Evolutionary conservation across 2,888 invertebrate species (phyloP), one percentile per base, ranked within the genome.

Genomic region (Lapara coniferarum): DNA sequence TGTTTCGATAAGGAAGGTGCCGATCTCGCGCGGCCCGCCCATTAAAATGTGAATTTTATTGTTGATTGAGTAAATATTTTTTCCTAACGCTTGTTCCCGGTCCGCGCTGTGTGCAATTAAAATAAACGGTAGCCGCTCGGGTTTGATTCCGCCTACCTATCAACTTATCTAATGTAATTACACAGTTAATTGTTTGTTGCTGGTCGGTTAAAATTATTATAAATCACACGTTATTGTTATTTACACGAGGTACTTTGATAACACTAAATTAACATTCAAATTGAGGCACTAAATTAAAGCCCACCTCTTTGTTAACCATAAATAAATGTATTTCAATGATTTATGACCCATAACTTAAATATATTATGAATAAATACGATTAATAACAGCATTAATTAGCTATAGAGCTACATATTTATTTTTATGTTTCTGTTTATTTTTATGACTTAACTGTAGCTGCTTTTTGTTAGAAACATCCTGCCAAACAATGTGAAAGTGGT

Each of bases 11-110:
- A 83, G 74, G 77, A 78, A 86, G 85, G 88, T 84, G 86, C 78
- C 81, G 81, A 81, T 79, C 80, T 76, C 83, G 80, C 85, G 82
- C 63, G 84, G 80, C 82, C 82, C 73, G 79, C 79, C 78, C 80
- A 86, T 89, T 85, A 84, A 82, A 84, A 82, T 81, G 80, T 74
- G 77, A 79, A 80, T 82, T 89, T 89, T 85, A 89, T 86, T 84
- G 86, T 77, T 72, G 79, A 81, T 85, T 81, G 80, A 78, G 77
- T 80, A 75, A 78, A 85, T 73, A 73, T 76, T 79, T 84, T 82
- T 78, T 77, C 74, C 49, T 66, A 70, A 69, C 63, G 66, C 69
- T 44, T 66, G 59, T 16, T 51, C 63, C 30, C 59, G 63, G 10
- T 19, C 19, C 46, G 19, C 63, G 63, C 59, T 66, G 72, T 63